Evolutionary conservation across 2,113 vertebrate genomes (phyloP), one percentile per base, ranked within the genome.

Genomic region (Eubucco bourcierii): DNA sequence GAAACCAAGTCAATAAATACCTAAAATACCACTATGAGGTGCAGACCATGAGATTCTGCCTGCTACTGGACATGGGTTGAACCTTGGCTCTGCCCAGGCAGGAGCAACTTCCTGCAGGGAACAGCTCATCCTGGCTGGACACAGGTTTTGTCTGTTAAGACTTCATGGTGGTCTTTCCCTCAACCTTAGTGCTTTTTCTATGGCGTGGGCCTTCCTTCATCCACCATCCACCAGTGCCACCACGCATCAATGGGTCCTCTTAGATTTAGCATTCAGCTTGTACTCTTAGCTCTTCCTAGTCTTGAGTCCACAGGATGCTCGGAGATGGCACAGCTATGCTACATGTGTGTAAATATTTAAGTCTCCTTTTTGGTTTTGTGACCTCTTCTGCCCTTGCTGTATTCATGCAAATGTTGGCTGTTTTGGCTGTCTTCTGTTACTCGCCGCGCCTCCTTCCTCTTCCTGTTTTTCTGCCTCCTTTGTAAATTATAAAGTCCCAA

Each of bases 261-360:
- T 24, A 59, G 67, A 75, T 70, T 65, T 34, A 76, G 18, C 18
- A 11, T 66, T 61, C 50, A 10, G 14, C 53, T 11, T 50, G 18
- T 67, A 4, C 44, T 80, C 33, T 47, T 34, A 44, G 6, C 9
- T 58, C 3, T n/a, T 9, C 31, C 19, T 25, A 5, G 4, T 12
- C 1, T 0, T 27, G 31, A 15, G 8, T 73, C 24, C 63, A 0
- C 0, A 0, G 28, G 19, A 10, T 80, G 52, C 71, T 87, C 0
- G 0, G 12, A 56, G 29, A 52, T 0, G 0, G 31, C 53, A 37
- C 24, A 64, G 74, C n/a, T 28, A 44, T 6, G 0, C 29, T 55
- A 7, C 1, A 0, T 8, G 18, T 46, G 31, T 2, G 0, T 56
- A 74, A 87, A 44, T 19, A 11, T 70, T 56, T 17, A 46, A 63